Base-by-base conservation (phyloP, 2,797 vertebrate species). In the Tympanoctomys barrerae region DNA sequence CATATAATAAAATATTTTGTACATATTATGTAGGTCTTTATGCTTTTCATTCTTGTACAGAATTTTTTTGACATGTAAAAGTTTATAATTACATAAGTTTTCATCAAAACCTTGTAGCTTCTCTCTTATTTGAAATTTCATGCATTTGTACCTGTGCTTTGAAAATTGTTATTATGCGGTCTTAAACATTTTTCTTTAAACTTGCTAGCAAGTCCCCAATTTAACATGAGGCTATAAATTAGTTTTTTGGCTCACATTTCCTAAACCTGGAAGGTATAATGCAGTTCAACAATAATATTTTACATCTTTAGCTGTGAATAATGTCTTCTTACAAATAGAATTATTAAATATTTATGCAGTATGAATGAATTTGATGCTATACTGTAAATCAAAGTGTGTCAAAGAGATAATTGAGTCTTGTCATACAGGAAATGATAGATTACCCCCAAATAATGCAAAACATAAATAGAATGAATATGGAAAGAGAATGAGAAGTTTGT, bases 201-300 rank as follows among this genome's bases (percentile, higher is more conserved):
- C 78, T 93, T 73, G 22, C 85, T 59, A 61, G 33, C 52, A 70
- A 87, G 75, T 4, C 12, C 39, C 19, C 87, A 62, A 64, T 66
- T 95, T 91, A 94, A 24, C 54, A 18, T 33, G 39, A 94, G 49
- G 54, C 77, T 87, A 42, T 92, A 94, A 94, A 92, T 84, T 96
- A 62, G 90, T 42, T 81, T 96, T 96, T 94, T 95, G 90, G 90
- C 86, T 93, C 52, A 49, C 42, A 8, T 82, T 61, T 94, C 31
- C 42, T 85, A 96, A 94, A 94, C 62, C 77, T 97, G 87, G 57
- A 97, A 92, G 87, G 87, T 96, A 88, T 92, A 97, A 96, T 94
- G 66, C 52, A 95, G 84, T 91, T 91, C 87, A 97, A 96, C 95
- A 81, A 96, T 96, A 96, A 97, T 94, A 94, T 92, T 96, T 96